Base-by-base conservation (phyloP, 2,113 vertebrate genomes). In the Proterorhinus semilunaris region DNA sequence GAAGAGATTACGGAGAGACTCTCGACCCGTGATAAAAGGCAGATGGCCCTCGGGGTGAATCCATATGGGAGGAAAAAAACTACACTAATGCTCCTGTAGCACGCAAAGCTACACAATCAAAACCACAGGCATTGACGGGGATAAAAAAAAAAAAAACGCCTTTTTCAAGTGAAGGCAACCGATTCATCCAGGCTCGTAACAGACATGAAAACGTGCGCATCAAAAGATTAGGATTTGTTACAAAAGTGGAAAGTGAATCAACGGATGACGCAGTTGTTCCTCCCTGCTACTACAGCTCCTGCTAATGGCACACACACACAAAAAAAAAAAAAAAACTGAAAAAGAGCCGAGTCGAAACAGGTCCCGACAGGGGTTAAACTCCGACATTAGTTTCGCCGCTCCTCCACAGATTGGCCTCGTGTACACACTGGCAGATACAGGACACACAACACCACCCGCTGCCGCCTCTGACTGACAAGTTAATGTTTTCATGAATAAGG, bases 1-100 rank as follows among this genome's bases (percentile, higher is more conserved):
- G 79, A 89, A 90, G 87, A 90, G 83, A 89, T 89, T 87, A 89
- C 62, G 78, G 69, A 59, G 72, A 52, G 80, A 87, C 84, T 88
- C 69, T 80, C 86, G 89, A 84, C 86, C 75, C 83, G 81, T 89
- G 87, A 91, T 90, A 88, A 85, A 67, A 80, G 79, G 77, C 91
- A 91, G 88, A 92, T 92, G 89, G 86, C 86, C 79, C 70, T 64
- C 48, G 53, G 79, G 83, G 82, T 73, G 74, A 85, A 85, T 87
- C 82, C 83, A 86, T 86, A 86, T 76, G 84, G 76, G 77, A 78
- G 59, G 75, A 67, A 83, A 67, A 83, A 36, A 85, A 82, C 76
- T 68, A 68, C 64, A 68, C 63, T 86, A 89, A 90, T 81, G 75
- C 82, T 48, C 61, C 79, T 64, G 47, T 72, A 86, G 79, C 87